Conservation (phyloP, 2,888 invertebrate genomes). For the Limnephilus lunatus region DNA sequence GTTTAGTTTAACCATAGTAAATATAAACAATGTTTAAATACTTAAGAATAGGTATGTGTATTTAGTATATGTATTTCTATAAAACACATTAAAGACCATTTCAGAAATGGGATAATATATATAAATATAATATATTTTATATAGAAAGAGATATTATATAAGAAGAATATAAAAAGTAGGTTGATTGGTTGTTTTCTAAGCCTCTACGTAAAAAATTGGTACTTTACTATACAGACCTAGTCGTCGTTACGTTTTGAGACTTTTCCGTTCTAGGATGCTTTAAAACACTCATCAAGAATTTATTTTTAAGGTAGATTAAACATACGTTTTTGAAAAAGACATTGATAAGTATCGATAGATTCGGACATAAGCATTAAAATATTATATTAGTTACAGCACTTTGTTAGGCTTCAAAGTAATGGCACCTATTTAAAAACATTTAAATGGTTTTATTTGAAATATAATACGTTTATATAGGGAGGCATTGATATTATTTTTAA, state of each 20-base stretch:
- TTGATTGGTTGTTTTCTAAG: constrained; percentile 54
- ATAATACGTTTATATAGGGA: background rate
- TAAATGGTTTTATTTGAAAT: too few species aligned
- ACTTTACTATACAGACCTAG: constrained; percentile 55
- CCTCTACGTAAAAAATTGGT: constrained; percentile 65
- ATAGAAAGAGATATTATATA: constrained; percentile 29
- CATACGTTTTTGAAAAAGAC: background rate
- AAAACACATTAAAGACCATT: constrained; percentile 20
- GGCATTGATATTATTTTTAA: background rate
- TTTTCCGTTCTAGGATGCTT: background rate
- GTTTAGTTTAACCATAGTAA: background rate
- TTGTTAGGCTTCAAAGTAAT: background rate
- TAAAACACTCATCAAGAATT: constrained; percentile 39
- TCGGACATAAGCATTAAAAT: background rate
- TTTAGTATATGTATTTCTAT: constrained; percentile 32
- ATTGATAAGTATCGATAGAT: background rate
- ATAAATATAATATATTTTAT: constrained; percentile 30
- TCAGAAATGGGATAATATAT: background rate
- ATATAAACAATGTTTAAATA: background rate
- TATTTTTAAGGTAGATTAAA: background rate
- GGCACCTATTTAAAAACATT: background rate
- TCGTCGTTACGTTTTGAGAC: constrained; percentile 23
- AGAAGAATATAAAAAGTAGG: constrained; percentile 41
- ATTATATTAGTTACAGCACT: background rate
- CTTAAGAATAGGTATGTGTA: constrained; percentile 13